Evolutionary conservation across 2,113 vertebrate species (phyloP), one percentile per base, ranked within the genome.

Genomic region (Brachyhypopomus occidentalis): DNA sequence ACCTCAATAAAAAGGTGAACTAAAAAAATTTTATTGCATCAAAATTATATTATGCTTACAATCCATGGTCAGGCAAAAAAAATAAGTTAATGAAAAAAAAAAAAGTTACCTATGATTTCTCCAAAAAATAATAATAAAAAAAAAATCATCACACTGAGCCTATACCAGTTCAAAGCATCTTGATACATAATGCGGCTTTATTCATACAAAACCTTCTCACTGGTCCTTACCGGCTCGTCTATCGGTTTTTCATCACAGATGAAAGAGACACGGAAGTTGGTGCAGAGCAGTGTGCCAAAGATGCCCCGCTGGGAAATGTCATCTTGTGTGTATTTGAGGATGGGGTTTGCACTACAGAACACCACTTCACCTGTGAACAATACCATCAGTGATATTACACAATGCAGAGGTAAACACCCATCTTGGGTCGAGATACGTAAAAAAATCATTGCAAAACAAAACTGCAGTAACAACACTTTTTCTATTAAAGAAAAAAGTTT

Each of bases 191-290:
- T 52, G 45, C 8, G 7, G 45, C 12, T 52, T 52, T 52, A 52
- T 11, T 23, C 25, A 36, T 27, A 8, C 25, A 9, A 17, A 64
- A 14, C 45, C 17, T 22, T 27, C 16, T 9, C 12, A 45, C 9
- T 2, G 14, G 11, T 48, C 11, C 92, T 88, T 91, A 97, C 96
- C 22, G 87, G 90, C 55, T 93, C 93, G 19, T 95, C 92, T 59
- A 87, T 60, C 11, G 89, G 22, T 2, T 85, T 82, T 73, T 96
- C 94, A 1, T 95, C 92, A 0, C 93, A 92, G 83, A 95, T 78
- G 86, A 97, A 97, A 64, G 95, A 91, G 73, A 97, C 94, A 81
- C 95, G 95, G 81, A 96, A 96, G 90, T 97, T 96, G 20, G 95
- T 96, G 91, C 96, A 97, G 38, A 96, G 82, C 0, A 96, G 94